Evolutionary conservation across 1,140 invertebrate genomes (phyloP).

Genomic region (Probaryconus sp.): DNA sequence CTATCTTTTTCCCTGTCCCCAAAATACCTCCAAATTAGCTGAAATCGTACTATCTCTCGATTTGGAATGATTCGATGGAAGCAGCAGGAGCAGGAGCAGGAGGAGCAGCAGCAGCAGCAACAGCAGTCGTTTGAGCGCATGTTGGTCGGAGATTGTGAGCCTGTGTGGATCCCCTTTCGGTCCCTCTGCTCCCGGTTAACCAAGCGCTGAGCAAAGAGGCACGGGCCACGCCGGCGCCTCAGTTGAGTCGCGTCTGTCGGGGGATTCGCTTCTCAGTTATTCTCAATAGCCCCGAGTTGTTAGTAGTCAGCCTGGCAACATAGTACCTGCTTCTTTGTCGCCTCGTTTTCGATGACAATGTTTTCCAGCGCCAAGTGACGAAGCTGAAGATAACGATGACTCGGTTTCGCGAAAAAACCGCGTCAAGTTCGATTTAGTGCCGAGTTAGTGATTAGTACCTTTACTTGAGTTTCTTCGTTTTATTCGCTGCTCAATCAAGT

Average conservation of each 20-base stretch:
- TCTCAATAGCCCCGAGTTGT: not conserved
- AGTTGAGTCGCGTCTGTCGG: constrained; percentile 68
- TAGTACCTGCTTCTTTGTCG: constrained; percentile 29
- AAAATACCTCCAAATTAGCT: constrained; percentile 31
- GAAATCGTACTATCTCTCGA: constrained; percentile 49
- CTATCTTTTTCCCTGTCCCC: constrained; percentile 22
- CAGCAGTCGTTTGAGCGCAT: constrained; percentile 9
- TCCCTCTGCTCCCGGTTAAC: constrained; percentile 2
- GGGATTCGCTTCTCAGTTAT: constrained; percentile 8
- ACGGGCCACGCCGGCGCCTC: constrained; percentile 76
- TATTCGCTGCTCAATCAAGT: constrained; percentile 42
- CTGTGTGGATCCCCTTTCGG: constrained; percentile 14
- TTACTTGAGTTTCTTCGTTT: constrained; percentile 17
- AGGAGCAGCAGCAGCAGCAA: too few species aligned
- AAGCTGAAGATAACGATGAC: not conserved
- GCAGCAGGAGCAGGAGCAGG: too few species aligned
- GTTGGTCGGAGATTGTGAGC: constrained; percentile 38
- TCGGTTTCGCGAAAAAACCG: not conserved
- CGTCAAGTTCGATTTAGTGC: constrained; percentile 26
- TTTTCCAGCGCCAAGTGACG: not conserved
- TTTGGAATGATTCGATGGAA: constrained; percentile 42
- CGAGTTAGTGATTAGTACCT: constrained; percentile 30
- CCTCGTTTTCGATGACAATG: constrained; percentile 2
- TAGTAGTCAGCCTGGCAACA: constrained; percentile 5
- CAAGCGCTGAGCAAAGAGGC: constrained; percentile 62